These are phyloP conservation scores for Luffia ferchaultella DNA, from an alignment of 2,888 invertebrate genomes.

Conservation along the genomic window DNA sequence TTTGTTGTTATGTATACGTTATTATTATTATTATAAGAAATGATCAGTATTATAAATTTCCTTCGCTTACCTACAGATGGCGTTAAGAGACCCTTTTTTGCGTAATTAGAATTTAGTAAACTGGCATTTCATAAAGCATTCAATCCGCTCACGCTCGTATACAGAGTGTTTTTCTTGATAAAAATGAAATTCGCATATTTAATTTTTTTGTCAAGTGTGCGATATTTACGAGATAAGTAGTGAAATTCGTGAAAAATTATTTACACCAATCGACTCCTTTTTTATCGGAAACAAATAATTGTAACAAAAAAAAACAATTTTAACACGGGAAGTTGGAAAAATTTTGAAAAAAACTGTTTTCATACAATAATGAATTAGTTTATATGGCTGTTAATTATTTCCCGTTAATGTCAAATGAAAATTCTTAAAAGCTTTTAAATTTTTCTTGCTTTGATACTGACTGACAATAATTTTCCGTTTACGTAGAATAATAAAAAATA, in stretches of 20 bases:
- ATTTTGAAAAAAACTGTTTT: background rate
- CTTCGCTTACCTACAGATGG: too few relatives aligned
- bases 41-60: too few relatives aligned
- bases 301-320: background rate
- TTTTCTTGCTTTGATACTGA: background rate
- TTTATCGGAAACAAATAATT: background rate
- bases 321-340: background rate
- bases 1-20: too few relatives aligned
- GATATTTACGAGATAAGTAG: background rate
- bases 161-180: background rate
- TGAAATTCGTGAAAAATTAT: background rate
- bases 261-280: background rate
- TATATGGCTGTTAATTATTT: background rate
- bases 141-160: too few relatives aligned
- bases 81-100: too few relatives aligned
- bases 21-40: too few relatives aligned
- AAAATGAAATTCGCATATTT: background rate
- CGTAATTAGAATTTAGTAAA: too few relatives aligned
- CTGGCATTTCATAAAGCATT: too few relatives aligned
- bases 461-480: background rate
- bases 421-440: background rate
- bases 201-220: background rate
- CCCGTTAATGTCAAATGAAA: background rate
- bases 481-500: background rate
- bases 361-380: background rate